Conservation (phyloP, 2,797 vertebrate species). For the Microhierax caerulescens region DNA sequence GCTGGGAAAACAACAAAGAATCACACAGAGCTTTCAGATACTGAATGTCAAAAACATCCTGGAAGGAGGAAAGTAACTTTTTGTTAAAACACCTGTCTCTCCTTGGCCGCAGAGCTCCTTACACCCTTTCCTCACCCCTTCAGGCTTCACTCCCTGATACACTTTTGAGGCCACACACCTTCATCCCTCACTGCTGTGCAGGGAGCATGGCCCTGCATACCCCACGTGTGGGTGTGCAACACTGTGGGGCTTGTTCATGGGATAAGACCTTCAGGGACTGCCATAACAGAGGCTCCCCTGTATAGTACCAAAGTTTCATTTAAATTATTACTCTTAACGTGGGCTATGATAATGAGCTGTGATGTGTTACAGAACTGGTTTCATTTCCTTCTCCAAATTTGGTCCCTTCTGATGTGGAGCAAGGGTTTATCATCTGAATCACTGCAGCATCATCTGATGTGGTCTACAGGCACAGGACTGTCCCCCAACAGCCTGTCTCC, state of each 20-base stretch:
- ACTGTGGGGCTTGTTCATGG: not conserved
- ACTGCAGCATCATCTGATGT: not conserved
- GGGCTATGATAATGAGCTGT: not conserved
- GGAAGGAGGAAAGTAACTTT: not conserved
- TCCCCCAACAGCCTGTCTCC: not conserved
- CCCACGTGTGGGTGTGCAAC: rapidly evolving
- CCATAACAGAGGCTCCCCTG: not conserved
- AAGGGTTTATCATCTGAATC: not conserved
- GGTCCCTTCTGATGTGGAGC: not conserved
- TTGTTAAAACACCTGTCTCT: not conserved
- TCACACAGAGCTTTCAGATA: not conserved
- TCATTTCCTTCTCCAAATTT: not conserved
- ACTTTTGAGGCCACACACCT: not conserved
- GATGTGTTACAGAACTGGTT: not conserved
- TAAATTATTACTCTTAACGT: not conserved
- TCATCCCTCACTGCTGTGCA: not conserved
- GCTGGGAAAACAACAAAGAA: not conserved
- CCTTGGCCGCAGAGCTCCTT: not conserved
- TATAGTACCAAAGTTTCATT: not conserved
- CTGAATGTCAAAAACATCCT: not conserved
- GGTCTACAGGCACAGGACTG: not conserved
- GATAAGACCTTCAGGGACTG: not conserved
- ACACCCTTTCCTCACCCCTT: not conserved
- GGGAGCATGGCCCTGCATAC: rapidly evolving
- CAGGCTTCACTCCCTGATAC: not conserved